Evolutionary conservation across 30 jellyfish, hydroid and myxozoan genomes (phyloP).

Genomic region (Aurelia coerulea): DNA sequence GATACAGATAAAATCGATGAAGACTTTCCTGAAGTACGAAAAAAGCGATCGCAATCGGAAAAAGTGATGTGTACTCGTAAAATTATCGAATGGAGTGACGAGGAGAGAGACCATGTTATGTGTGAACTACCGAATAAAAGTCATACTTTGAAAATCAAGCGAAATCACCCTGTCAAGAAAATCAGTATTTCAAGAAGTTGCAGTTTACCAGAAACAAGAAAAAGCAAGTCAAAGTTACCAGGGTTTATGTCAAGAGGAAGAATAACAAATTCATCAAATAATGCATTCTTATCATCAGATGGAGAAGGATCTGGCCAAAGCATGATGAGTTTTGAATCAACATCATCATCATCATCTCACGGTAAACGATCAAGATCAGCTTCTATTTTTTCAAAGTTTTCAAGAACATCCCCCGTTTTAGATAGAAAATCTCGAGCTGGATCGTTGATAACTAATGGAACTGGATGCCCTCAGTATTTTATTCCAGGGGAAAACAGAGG

Average conservation of each 20-base stretch:
- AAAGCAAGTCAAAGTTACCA: constrained; percentile 35
- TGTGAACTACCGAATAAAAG: constrained; percentile 27
- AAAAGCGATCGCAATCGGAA: constrained; percentile 44
- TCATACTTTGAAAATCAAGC: neutral
- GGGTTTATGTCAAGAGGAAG: constrained; percentile 10
- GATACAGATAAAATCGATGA: neutral
- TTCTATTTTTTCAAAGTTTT: constrained; percentile 40
- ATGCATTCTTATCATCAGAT: constrained; percentile 14
- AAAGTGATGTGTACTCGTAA: neutral
- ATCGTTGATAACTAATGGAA: constrained; percentile 39
- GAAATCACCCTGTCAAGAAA: neutral
- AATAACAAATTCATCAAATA: constrained; percentile 4
- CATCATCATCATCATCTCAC: constrained; percentile 41
- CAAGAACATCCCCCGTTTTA: constrained; percentile 57
- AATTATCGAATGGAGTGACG: constrained; percentile 41
- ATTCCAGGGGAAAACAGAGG: constrained; percentile 84
- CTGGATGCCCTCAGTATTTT: constrained; percentile 80
- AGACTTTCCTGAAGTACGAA: constrained; percentile 7
- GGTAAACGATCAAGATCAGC: constrained; percentile 59
- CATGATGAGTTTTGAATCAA: constrained; percentile 61
- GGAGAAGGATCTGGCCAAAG: constrained; percentile 77
- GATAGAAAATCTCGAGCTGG: constrained; percentile 65
- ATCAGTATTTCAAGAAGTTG: constrained; percentile 20
- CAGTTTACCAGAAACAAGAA: constrained; percentile 53
- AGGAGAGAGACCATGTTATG: constrained; percentile 49